A percentile compares a stretch with the other conserved stretches of the same genome.
These are phyloP conservation scores for Micrastur ruficollis DNA, from an alignment of 2,797 vertebrate genomes.

Conservation along the genomic window DNA sequence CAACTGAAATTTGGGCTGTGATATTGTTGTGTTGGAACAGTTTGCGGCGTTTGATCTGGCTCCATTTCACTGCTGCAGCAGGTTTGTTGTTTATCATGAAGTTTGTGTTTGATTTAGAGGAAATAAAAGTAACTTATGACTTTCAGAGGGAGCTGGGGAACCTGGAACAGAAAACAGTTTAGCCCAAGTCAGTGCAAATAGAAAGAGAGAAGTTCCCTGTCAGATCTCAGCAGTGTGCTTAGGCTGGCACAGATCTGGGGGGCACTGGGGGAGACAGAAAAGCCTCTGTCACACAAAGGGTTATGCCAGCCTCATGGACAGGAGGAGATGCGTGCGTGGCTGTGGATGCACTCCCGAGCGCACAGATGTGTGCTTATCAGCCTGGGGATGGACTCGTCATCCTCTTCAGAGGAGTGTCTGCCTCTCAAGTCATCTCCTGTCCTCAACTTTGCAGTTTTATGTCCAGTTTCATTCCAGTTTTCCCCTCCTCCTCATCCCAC, in stretches of 20 bases:
- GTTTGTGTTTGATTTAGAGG: neutral
- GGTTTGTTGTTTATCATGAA: neutral
- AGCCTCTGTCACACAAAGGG: neutral
- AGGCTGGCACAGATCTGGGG: neutral
- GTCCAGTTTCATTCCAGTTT: neutral
- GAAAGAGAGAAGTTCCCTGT: slow-evolving; percentile 14
- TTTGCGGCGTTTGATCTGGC: neutral
- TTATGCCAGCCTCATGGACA: neutral
- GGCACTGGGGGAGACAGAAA: neutral
- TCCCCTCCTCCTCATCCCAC: neutral
- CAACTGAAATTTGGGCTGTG: neutral
- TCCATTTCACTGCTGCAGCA: neutral
- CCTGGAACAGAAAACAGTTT: slow-evolving; percentile 47
- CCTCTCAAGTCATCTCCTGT: neutral
- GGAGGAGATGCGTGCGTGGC: neutral
- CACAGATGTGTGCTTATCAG: neutral
- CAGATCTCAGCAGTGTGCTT: neutral
- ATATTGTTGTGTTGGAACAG: neutral
- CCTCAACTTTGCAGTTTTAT: neutral
- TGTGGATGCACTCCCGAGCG: neutral
- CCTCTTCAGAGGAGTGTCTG: neutral
- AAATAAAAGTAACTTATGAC: slow-evolving; percentile 38
- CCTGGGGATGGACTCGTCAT: neutral
- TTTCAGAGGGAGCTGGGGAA: slow-evolving; percentile 25
- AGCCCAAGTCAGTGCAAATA: neutral